These are phyloP conservation scores for Cheilosia pagana DNA, from an alignment of 2,888 invertebrate species.

Conservation along the genomic window DNA sequence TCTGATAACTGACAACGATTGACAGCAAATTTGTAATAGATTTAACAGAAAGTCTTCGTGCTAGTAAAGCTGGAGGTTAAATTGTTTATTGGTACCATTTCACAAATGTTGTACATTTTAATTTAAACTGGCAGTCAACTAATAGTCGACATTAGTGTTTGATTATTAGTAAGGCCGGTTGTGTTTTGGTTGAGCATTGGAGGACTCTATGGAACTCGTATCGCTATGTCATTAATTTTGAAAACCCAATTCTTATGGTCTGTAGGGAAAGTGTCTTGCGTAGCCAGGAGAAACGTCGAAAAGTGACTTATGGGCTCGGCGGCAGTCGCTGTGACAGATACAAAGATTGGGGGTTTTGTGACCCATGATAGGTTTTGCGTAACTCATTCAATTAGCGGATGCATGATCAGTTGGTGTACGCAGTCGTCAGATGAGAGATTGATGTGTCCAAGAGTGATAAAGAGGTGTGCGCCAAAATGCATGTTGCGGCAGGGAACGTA, in stretches of 20 bases:
- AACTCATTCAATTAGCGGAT: conserved; percentile 39
- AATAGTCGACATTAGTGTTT: too few species aligned
- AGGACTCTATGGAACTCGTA: conserved; percentile 20
- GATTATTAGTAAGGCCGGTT: too few species aligned
- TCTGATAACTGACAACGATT: too few species aligned
- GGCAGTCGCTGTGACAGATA: conserved; percentile 45
- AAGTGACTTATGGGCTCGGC: conserved; percentile 26
- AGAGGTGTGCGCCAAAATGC: conserved; percentile 45
- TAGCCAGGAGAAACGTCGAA: conserved; percentile 15
- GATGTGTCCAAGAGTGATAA: conserved; percentile 56
- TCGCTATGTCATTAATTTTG: conserved; percentile 59
- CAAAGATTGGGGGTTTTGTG: conserved; percentile 43
- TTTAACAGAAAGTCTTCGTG: too few species aligned
- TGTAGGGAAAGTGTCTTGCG: background rate
- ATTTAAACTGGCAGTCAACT: too few species aligned
- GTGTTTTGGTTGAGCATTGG: background rate
- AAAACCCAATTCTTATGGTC: conserved; percentile 32
- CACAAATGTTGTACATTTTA: too few species aligned
- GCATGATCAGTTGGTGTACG: conserved; percentile 17
- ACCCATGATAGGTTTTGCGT: conserved; percentile 30
- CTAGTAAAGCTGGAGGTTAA: too few species aligned
- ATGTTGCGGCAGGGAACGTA: conserved; percentile 19
- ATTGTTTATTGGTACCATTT: too few species aligned
- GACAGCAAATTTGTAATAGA: too few species aligned
- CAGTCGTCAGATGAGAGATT: conserved; percentile 52